Percentiles rank a stretch among this genome's conserved stretches.
Conservation (phyloP, 2,113 vertebrate genomes). For the Rostratula benghalensis region DNA sequence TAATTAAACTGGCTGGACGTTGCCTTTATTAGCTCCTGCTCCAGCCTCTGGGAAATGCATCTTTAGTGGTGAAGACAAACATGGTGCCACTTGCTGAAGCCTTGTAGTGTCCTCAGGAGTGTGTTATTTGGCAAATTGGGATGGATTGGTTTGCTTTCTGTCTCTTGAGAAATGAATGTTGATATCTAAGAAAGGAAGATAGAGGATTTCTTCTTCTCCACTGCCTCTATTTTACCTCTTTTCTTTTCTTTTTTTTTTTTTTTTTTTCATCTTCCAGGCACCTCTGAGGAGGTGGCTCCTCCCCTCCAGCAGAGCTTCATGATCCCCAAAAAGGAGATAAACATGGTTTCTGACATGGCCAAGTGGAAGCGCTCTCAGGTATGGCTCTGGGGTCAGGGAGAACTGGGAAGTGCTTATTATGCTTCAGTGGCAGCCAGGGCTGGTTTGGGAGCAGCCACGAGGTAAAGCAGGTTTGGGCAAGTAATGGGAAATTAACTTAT, state of each 20-base stretch:
- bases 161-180: neutral
- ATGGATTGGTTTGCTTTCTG: neutral
- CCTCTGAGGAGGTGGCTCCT: conserved; percentile 78
- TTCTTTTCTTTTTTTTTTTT: no score
- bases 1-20: neutral
- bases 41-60: neutral
- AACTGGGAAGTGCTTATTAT: neutral
- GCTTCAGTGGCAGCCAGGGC: neutral
- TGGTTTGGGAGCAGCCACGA: neutral
- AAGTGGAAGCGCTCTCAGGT: conserved; percentile 98
- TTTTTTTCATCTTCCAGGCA: conserved; percentile 63
- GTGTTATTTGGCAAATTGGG: neutral
- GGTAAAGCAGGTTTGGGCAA: neutral
- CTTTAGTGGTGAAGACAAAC: neutral
- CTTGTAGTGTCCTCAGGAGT: neutral
- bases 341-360: conserved; percentile 91
- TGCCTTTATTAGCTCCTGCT: neutral
- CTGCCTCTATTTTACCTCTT: neutral
- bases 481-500: neutral
- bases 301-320: conserved; percentile 77
- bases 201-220: neutral
- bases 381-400: neutral
- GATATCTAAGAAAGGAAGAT: neutral
- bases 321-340: conserved; percentile 94
- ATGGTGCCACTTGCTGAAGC: neutral